Evolutionary conservation across 2,797 vertebrate genomes (phyloP), one percentile per base, ranked within the genome.

Genomic region (Acrossocheilus wenchowensis): DNA sequence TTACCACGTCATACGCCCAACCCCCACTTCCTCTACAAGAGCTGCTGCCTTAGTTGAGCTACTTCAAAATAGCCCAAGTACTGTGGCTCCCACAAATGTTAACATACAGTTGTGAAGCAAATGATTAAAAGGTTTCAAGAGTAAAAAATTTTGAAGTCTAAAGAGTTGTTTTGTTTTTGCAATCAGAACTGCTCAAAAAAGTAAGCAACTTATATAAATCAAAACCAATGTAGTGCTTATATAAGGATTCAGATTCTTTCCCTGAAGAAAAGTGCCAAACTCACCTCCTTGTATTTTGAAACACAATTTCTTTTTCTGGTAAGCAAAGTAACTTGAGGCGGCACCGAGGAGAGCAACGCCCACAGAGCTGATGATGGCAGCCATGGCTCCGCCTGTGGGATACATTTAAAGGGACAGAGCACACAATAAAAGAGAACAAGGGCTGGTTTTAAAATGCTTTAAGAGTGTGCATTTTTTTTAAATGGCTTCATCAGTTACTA

Each of bases 221-320:
- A 30, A 36, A 62, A 19, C n/a, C 45, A 48, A 45, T 3, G 21
- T 52, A 26, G 30, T 66, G 21, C 30, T 84, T 50, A 19, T 12
- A 41, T 64, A 21, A 45, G 6, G 34, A 54, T 54, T 68, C 12
- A 15, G 26, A 62, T 10, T 77, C 34, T 30, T 78, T n/a, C 21
- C n/a, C 54, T 2, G 19, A 23, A 62, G 26, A 15, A 30, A 52
- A 57, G 72, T n/a, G 30, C 4, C n/a, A 50, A 4, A 84, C 94
- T 92, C 89, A 98, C 97, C 96, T 5, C 95, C 95, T 87, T 95
- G 95, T 0, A 94, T 0, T 91, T 97, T 97, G 93, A 99, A 99
- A 92, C 98, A 99, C 1, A 98, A 93, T 82, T 98, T 99, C 87
- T 99, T 99, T 93, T 98, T 98, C 94, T 99, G 97, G 91, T 99